These are phyloP conservation scores for Sebastes diploproa DNA, from an alignment of 2,797 vertebrate genomes.

Conservation along the genomic window DNA sequence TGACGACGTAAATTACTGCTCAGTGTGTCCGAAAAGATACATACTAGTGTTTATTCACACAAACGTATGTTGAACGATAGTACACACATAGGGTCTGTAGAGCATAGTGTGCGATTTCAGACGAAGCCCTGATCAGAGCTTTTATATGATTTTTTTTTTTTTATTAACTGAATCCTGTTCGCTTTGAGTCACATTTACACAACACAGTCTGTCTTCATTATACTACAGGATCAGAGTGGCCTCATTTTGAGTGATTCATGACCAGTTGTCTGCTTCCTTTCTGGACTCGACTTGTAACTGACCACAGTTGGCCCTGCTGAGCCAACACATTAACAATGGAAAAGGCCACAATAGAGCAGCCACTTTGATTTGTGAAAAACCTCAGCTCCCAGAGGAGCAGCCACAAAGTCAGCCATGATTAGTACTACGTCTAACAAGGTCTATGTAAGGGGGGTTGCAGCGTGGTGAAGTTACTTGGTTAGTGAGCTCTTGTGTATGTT, in stretches of 20 bases:
- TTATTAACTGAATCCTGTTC: background rate
- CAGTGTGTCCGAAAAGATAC: too few relatives aligned
- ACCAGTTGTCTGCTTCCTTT: conserved; percentile 40
- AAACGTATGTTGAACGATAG: too few relatives aligned
- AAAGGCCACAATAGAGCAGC: conserved; percentile 59
- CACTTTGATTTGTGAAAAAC: conserved; percentile 66
- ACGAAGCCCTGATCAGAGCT: background rate
- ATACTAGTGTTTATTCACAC: too few relatives aligned
- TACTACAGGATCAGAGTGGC: background rate
- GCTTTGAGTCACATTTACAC: background rate
- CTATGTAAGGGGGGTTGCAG: conserved; percentile 49
- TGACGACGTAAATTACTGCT: too few relatives aligned
- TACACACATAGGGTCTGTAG: too few relatives aligned
- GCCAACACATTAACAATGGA: conserved; percentile 63
- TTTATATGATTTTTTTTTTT: background rate
- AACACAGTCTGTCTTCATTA: background rate
- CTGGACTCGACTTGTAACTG: conserved; percentile 39
- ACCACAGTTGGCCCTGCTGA: conserved; percentile 57
- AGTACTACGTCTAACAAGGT: conserved; percentile 48
- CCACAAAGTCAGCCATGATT: conserved; percentile 66
- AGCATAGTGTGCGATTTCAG: too few relatives aligned
- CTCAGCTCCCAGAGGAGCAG: conserved; percentile 65
- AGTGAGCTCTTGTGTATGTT: conserved; percentile 48
- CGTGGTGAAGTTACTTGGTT: conserved; percentile 46
- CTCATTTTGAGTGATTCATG: conserved; percentile 52